Conservation (phyloP, 92 coral and sea anemone species). For the Galaxea fascicularis region DNA sequence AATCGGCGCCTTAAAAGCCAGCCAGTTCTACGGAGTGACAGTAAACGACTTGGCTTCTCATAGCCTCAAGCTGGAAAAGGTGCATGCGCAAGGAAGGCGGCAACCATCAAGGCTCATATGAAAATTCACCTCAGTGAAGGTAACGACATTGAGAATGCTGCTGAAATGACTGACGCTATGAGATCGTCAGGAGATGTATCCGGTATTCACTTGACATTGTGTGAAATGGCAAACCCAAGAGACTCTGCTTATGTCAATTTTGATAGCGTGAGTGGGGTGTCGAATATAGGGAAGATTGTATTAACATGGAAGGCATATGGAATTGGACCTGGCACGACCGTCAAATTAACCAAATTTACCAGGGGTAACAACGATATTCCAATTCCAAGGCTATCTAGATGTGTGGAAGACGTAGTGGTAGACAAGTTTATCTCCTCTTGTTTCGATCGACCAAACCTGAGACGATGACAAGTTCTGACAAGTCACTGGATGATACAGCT, state of each 20-base stretch:
- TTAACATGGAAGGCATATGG: conserved; percentile 35
- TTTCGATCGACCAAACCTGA: not conserved
- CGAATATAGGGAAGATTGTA: conserved; percentile 31
- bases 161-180: conserved; percentile 52
- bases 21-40: conserved; percentile 6
- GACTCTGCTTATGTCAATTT: conserved; percentile 11
- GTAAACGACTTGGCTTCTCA: conserved; percentile 42
- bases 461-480: not conserved
- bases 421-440: not conserved
- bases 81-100: conserved; percentile 20
- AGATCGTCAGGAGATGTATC: conserved; percentile 41
- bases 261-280: conserved; percentile 44
- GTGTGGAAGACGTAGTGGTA: not conserved
- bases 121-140: conserved; percentile 44
- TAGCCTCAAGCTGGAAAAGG: conserved; percentile 56
- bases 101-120: conserved; percentile 53
- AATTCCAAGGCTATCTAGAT: too few species aligned
- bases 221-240: conserved; percentile 29
- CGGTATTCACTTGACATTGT: conserved; percentile 46
- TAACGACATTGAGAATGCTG: conserved; percentile 51
- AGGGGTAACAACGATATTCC: not conserved
- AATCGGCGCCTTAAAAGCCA: conserved; percentile 10
- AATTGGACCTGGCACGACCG: conserved; percentile 1
- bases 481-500: not conserved
- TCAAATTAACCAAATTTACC: conserved; percentile 15